Percentiles rank a stretch among this genome's conserved stretches.
These are phyloP conservation scores for Micropoecilia bifurca DNA, from an alignment of 2,797 vertebrate genomes.

Conservation along the genomic window DNA sequence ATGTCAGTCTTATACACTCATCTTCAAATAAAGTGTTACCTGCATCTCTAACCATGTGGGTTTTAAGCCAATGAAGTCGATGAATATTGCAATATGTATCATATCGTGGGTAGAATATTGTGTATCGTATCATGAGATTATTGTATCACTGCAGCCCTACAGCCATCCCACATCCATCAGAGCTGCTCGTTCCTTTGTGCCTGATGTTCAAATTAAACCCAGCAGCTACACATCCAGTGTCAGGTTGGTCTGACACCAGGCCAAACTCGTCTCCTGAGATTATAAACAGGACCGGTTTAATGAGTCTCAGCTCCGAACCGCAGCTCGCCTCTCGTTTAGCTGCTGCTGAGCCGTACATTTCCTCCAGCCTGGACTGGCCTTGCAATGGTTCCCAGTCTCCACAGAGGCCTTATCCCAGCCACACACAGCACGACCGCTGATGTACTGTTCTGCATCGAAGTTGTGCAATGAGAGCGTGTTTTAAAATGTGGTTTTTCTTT, in stretches of 20 bases:
- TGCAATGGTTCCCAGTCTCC: constrained; percentile 43
- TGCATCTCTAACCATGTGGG: too few species aligned
- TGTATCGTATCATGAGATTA: too few species aligned
- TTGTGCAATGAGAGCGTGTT: constrained; percentile 57
- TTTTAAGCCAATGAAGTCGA: too few species aligned
- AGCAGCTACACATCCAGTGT: constrained; percentile 3
- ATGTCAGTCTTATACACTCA: too few species aligned
- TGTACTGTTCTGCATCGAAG: constrained; percentile 67
- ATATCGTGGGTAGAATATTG: too few species aligned
- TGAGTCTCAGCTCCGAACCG: constrained; percentile 37
- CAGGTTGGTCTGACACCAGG: not conserved
- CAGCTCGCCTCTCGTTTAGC: constrained; percentile 43
- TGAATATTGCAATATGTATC: too few species aligned
- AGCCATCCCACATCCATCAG: not conserved
- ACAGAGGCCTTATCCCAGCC: constrained; percentile 30
- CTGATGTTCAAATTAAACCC: not conserved
- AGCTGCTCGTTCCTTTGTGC: not conserved
- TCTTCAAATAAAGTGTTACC: too few species aligned
- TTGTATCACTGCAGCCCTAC: too few species aligned
- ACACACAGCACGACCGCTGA: constrained; percentile 42
- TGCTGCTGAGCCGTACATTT: constrained; percentile 18
- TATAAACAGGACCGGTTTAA: constrained; percentile 29
- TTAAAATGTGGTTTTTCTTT: constrained; percentile 43
- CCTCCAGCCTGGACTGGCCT: constrained; percentile 35
- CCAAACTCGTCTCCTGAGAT: constrained; percentile 17